Evolutionary conservation across 2,113 vertebrate genomes (phyloP), one percentile per base, ranked within the genome.

Genomic region (Rhea pennata): DNA sequence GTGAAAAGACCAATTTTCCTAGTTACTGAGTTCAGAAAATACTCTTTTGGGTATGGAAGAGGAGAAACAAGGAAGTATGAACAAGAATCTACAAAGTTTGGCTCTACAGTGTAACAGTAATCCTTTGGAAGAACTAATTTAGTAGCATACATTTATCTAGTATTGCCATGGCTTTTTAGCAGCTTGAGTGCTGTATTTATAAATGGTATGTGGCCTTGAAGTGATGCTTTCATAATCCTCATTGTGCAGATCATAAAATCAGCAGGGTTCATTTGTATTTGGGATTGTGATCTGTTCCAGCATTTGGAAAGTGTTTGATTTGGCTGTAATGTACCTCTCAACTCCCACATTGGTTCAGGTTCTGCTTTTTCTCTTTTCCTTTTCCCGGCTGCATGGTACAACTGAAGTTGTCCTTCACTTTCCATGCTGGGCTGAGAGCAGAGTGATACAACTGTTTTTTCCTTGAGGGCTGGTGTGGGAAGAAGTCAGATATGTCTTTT

Each of bases 221-320:
- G 31, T 80, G 75, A 88, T 84, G 89, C 87, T 59, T 95, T 71
- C 89, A 81, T 95, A 64, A 94, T 94, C 69, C 89, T 88, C 54
- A 61, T 59, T 85, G 64, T 77, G 69, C 59, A 93, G 87, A 91
- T 94, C 87, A 95, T 96, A 92, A 96, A 96, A 75, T 26, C 91
- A 84, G 71, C 87, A 92, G 92, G 94, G 39, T 95, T 91, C 75
- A 64, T 86, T 95, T 96, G 78, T 94, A 64, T 86, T 86, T 91
- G 76, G 78, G 76, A 64, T 26, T 64, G 46, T 53, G 29, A 89
- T 95, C 84, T 94, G 65, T 90, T 96, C 78, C 89, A 91, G 72
- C 61, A 69, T 84, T 93, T 91, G 76, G 23, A 48, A 95, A 93
- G 31, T 95, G 93, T 96, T 97, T 96, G 84, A 80, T 95, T 96